These are phyloP conservation scores for Adelges cooleyi DNA, from an alignment of 1,140 invertebrate genomes.

Conservation along the genomic window DNA sequence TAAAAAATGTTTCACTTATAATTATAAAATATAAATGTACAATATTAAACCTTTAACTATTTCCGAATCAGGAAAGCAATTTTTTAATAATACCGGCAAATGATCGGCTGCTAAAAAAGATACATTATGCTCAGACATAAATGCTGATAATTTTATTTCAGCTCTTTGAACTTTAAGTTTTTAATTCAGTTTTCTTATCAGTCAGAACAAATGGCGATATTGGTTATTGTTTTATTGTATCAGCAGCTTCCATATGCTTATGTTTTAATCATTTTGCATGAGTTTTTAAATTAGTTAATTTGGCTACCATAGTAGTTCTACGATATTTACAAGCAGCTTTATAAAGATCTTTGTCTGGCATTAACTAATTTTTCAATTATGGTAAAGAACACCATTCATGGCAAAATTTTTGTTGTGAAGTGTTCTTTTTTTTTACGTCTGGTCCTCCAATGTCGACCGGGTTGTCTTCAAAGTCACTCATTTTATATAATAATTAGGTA, in stretches of 20 bases:
- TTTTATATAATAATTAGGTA: no score
- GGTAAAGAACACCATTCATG: no score
- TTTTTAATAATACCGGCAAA: constrained; percentile 15
- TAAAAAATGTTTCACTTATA: no score
- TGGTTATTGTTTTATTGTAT: background rate
- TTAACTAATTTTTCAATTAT: background rate
- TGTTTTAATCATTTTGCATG: background rate
- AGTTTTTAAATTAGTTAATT: background rate
- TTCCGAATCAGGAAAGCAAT: constrained; percentile 21
- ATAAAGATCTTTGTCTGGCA: background rate
- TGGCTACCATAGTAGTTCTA: background rate
- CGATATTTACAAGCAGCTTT: background rate
- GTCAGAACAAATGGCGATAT: background rate
- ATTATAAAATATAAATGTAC: no score
- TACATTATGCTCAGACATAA: constrained; percentile 30
- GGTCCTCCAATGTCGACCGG: no score
- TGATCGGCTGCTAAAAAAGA: constrained; percentile 11
- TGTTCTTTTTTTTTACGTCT: no score
- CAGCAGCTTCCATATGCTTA: background rate
- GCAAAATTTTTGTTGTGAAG: no score
- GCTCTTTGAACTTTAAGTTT: constrained; percentile 23
- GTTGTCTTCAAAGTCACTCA: no score
- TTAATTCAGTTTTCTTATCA: background rate
- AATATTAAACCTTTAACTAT: constrained; percentile 13
- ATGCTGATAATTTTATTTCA: constrained; percentile 29